Evolutionary conservation across 2,113 vertebrate genomes (phyloP), one percentile per base, ranked within the genome.

Genomic region (Chloebia gouldiae): DNA sequence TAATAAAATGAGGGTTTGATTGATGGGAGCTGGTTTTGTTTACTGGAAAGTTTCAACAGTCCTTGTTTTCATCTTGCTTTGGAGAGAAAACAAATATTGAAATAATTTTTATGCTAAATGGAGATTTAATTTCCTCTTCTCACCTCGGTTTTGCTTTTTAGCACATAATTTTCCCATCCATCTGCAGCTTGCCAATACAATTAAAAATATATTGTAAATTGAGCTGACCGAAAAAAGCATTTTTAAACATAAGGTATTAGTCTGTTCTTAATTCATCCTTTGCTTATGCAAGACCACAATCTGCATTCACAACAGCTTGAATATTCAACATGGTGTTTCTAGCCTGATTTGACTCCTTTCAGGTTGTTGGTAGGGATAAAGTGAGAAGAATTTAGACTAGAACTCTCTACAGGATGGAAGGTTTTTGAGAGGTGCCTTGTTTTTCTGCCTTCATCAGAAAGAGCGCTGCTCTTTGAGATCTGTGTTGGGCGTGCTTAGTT

Each of bases 61-160:
- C 51, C 24, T 77, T 95, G 42, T 91, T 91, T 94, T 88, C 35
- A 13, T 88, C n/a, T 65, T 90, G 8, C 44, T 83, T 92, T 7
- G 13, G 37, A 93, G 78, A 33, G 60, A 88, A 88, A 94, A 57
- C 44, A 90, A 90, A 83, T 80, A 70, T 25, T 88, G 42, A 81
- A 81, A 75, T 93, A 65, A 28, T 77, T 86, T 73, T 90, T 80
- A 42, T 47, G 16, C 51, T 88, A 90, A 83, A 60, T 83, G 51
- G 47, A 60, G 57, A 71, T 94, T 78, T 83, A 86, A 83, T 94
- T 94, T 94, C 76, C 51, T 95, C 75, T 88, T 71, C 44, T 93
- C 68, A 94, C 51, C 60, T 86, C 22, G 0, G 39, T 75, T 92
- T 88, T 95, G 31, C 51, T 66, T 96, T 87, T 94, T 93, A 92